Evolutionary conservation across 2,888 invertebrate species (phyloP).

Genomic region (Cantharis rufa): DNA sequence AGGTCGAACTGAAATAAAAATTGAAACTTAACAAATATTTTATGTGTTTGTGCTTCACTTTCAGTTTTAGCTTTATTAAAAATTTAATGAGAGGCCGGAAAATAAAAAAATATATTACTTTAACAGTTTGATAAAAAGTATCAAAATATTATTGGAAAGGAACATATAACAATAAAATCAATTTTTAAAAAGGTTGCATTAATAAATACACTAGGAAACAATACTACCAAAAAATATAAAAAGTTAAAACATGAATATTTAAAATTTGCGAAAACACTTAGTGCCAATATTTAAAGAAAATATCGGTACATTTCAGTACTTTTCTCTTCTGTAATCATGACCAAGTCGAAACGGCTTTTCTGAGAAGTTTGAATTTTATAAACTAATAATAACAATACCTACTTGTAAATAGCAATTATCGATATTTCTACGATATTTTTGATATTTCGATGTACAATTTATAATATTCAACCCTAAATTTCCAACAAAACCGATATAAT

Average conservation of each 20-base stretch:
- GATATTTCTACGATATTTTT: too few species aligned
- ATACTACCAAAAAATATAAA: not conserved
- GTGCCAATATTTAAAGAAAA: too few species aligned
- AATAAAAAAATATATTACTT: not conserved
- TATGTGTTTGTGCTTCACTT: not conserved
- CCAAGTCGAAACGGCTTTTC: too few species aligned
- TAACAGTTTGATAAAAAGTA: not conserved
- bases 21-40: constrained; percentile 11
- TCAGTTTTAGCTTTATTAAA: not conserved
- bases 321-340: too few species aligned
- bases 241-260: too few species aligned
- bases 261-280: too few species aligned
- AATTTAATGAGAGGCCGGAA: not conserved
- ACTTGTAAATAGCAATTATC: too few species aligned
- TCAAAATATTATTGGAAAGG: not conserved
- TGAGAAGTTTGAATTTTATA: too few species aligned
- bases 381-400: too few species aligned
- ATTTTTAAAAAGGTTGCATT: not conserved
- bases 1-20: constrained; percentile 73
- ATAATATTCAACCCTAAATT: not conserved
- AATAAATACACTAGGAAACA: not conserved
- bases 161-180: not conserved
- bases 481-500: not conserved
- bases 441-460: too few species aligned
- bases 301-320: too few species aligned